Evolutionary conservation across 2,888 invertebrate genomes (phyloP).

Genomic region (Campoplex nolae): DNA sequence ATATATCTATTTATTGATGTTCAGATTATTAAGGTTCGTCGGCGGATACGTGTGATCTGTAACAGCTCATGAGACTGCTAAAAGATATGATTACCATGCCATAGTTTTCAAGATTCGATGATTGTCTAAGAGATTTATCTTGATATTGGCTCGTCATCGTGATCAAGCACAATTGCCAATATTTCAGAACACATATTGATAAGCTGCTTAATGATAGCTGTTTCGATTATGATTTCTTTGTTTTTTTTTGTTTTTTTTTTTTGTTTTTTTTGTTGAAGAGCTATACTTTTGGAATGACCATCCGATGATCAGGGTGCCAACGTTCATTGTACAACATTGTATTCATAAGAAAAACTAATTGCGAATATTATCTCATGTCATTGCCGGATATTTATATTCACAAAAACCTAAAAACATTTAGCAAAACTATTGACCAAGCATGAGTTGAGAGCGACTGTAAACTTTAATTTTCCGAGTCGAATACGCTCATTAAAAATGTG

Average conservation of each 20-base stretch:
- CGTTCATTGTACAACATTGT: no score
- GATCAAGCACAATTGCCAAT: slow-evolving; percentile 18
- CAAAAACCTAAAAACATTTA: slow-evolving; percentile 65
- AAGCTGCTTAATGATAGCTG: background rate
- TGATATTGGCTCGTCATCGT: background rate
- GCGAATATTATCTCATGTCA: no score
- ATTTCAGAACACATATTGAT: background rate
- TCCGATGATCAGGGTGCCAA: no score
- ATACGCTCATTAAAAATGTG: slow-evolving; percentile 71
- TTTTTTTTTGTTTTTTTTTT: background rate
- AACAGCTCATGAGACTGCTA: slow-evolving; percentile 74
- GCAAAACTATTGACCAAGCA: slow-evolving; percentile 71
- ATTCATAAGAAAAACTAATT: no score
- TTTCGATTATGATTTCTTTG: background rate
- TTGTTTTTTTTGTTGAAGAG: no score
- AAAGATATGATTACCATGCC: slow-evolving; percentile 78
- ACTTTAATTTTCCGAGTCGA: slow-evolving; percentile 75
- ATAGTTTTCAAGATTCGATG: slow-evolving; percentile 78
- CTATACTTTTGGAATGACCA: no score
- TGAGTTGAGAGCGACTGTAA: slow-evolving; percentile 70
- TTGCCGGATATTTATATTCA: slow-evolving; percentile 53
- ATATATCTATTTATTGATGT: no score
- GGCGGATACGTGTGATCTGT: no score
- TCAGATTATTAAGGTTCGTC: no score
- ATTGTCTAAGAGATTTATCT: slow-evolving; percentile 73